phyloP scores from a whole-genome alignment of 2,888 invertebrate genomes.

The Tridacna gigas region DNA sequence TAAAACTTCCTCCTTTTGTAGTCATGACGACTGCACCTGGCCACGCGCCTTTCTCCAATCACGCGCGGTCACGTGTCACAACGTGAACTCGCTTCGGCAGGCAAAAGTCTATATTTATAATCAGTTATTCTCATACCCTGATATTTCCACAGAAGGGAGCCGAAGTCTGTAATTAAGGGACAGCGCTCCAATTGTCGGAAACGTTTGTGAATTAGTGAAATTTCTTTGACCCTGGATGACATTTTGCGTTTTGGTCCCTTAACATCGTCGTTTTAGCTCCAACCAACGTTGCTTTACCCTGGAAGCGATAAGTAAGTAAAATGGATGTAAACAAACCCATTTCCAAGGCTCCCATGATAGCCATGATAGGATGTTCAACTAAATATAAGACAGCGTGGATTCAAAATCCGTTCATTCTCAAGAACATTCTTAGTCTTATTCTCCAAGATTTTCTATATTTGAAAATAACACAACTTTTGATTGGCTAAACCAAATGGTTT shows the following conservation, averaged over 20 bases:
- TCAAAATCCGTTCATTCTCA: too few species aligned
- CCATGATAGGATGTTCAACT: too few species aligned
- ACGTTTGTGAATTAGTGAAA: slow-evolving; percentile 53
- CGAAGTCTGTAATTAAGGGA: slow-evolving; percentile 49
- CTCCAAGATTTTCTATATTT: too few species aligned
- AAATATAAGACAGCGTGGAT: too few species aligned
- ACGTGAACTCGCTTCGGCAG: slow-evolving; percentile 20
- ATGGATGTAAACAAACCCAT: too few species aligned
- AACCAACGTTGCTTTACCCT: too few species aligned
- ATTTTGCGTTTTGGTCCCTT: slow-evolving; percentile 46
- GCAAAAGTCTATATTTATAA: slow-evolving; percentile 35
- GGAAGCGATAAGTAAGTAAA: too few species aligned
- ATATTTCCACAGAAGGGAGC: slow-evolving; percentile 39
- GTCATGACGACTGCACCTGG: slow-evolving; percentile 53
- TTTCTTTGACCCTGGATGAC: slow-evolving; percentile 53
- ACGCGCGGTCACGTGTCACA: slow-evolving; percentile 43
- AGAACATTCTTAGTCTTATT: too few species aligned
- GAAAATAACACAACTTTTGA: too few species aligned
- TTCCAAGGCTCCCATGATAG: too few species aligned
- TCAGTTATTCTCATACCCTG: slow-evolving; percentile 56
- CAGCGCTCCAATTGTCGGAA: slow-evolving; percentile 56
- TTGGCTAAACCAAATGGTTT: too few species aligned
- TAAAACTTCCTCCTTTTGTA: slow-evolving; percentile 57
- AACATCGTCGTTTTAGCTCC: background rate
- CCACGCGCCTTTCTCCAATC: slow-evolving; percentile 50